Conservation (phyloP, 1,140 invertebrate species). For the Scaptodrosophila lebanonensis region DNA sequence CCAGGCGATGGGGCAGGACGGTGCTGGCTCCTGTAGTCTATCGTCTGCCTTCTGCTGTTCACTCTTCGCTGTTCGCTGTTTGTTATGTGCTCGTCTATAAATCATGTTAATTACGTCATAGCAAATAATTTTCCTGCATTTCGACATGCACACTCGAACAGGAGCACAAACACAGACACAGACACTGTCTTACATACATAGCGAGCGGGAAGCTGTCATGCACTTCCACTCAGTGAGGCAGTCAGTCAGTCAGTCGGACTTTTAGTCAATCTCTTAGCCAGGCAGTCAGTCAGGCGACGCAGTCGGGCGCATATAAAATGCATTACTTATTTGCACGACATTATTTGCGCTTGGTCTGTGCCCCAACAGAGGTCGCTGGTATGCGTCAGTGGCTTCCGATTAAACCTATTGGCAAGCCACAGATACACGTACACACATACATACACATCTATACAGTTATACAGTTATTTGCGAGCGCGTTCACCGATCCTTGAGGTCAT, state of each 20-base stretch:
- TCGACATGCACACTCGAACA: constrained; percentile 21
- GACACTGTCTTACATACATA: neutral
- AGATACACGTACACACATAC: too few relatives aligned
- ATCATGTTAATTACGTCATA: constrained; percentile 75
- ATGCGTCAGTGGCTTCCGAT: too few relatives aligned
- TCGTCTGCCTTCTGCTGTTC: constrained; percentile 17
- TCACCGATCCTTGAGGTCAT: too few relatives aligned
- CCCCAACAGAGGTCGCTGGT: too few relatives aligned
- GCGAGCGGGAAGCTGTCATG: neutral
- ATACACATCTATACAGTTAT: too few relatives aligned
- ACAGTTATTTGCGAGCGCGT: too few relatives aligned
- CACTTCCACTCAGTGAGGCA: neutral
- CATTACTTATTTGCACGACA: constrained; percentile 59
- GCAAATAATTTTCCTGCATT: constrained; percentile 69
- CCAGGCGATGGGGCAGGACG: too few relatives aligned
- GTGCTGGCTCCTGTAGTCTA: too few relatives aligned
- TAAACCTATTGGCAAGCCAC: too few relatives aligned
- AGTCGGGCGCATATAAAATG: constrained; percentile 50
- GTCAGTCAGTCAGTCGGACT: neutral
- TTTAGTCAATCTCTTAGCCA: constrained; percentile 1
- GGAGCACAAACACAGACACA: constrained; percentile 3
- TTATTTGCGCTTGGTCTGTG: constrained; percentile 47
- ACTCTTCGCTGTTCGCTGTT: constrained; percentile 50
- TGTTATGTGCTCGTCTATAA: constrained; percentile 72
- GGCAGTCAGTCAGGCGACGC: neutral